Evolutionary conservation across 2,113 vertebrate species (phyloP), one percentile per base, ranked within the genome.

Genomic region (Gallinago paraguaiae): DNA sequence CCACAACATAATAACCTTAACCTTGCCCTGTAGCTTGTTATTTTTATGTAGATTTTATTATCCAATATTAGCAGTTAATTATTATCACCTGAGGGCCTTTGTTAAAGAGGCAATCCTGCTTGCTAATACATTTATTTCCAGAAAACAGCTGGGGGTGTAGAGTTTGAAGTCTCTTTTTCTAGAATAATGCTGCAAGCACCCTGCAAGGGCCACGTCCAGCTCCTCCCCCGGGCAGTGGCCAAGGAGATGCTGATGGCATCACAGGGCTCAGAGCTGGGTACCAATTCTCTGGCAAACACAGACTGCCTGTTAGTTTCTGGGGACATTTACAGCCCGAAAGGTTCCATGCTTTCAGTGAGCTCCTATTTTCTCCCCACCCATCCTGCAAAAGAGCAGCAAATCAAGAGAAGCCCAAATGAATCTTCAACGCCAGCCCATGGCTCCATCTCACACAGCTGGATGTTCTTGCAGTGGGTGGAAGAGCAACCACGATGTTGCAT

Each of bases 11-110:
- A 94, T 87, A 95, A 85, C 90, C 70, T 90, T 87, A 95, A 79
- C 94, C 84, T 92, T 91, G 31, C 93, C 79, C 93, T 82, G 70
- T 91, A 91, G 78, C 91, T 95, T 92, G 87, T 82, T 92, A 84
- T 89, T 87, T 95, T 94, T 54, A 96, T 91, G 94, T 57, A 91
- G 88, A 94, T 97, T 93, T 96, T 96, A 93, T 96, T 96, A 94
- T 72, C 67, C 78, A 85, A 59, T 96, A 93, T 93, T 91, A 95
- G 83, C 74, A 80, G 81, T 82, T 97, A 92, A 96, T 96, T 95
- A 93, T 95, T 95, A 84, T 91, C 81, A 86, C 89, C 89, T 41
- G 39, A 95, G 81, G 92, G 68, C 64, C 77, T 89, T 92, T 76
- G 80, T 86, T 86, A 71, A 89, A 63, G 74, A 84, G 48, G 30